Base-by-base conservation (phyloP, 2,888 invertebrate species). In the Plutella xylostella region DNA sequence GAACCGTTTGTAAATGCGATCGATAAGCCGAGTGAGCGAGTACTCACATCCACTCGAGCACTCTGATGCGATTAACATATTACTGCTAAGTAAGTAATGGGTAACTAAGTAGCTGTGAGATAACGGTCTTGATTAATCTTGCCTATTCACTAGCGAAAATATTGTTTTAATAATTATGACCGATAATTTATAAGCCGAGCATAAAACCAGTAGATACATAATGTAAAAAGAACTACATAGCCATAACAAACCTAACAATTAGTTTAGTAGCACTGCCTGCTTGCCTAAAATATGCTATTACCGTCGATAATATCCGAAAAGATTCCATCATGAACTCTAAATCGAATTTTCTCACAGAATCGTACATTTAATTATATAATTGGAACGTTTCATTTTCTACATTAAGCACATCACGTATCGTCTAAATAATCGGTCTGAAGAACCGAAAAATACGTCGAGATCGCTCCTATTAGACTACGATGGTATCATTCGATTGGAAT, bases 381-480 rank as follows among this genome's bases (percentile, higher is more conserved):
- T 66, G 73, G 75, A 82, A 75, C 72, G 74, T 73, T 83, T 78
- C 71, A 77, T 75, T 74, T 68, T 71, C 68, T 57, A 57, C 63
- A 65, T 41, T 82, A 82, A 82, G 73, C 82, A 74, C 76, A 59
- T 80, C 82, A 82, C 83, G 83, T 83, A 77, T 70, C 64, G 60
- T 57, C 65, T 65, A 79, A 83, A 80, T 78, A 67, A 79, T 67
- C 66, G 74, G 72, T n/a, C 67, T 72, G 53, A 71, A 61, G 68
- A 72, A 60, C 67, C 75, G 75, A 75, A 79, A 78, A 80, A 74
- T 72, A 74, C 70, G 72, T 63, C 66, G 59, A 70, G 68, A 78
- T 78, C 64, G 75, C 61, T 65, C 72, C 78, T 72, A 80, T 80
- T 80, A 82, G 69, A 61, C 70, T 73, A 72, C 70, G 72, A 72